phyloP scores from a whole-genome alignment of 1,140 invertebrate species.

The Triops longicaudatus region DNA sequence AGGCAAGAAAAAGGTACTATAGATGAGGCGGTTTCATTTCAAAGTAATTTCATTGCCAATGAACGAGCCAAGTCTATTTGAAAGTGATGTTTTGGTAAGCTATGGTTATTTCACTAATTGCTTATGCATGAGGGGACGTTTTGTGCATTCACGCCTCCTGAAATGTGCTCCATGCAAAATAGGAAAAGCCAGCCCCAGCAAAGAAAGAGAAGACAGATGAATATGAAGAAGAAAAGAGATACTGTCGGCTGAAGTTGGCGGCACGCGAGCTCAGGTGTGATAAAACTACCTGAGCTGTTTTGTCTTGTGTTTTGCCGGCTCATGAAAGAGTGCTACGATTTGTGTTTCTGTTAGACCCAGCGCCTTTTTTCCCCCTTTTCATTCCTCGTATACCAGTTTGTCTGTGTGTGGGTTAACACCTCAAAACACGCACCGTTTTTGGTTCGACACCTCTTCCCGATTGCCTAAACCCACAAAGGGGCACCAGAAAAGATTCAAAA shows the following conservation, averaged over 20 bases:
- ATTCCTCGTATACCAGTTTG: neutral
- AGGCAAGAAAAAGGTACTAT: neutral
- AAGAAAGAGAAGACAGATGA: neutral
- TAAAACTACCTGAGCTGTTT: conserved; percentile 3
- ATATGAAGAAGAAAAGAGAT: neutral
- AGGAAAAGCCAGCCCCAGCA: neutral
- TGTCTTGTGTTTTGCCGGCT: neutral
- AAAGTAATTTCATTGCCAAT: conserved; percentile 12
- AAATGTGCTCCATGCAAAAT: conserved; percentile 7
- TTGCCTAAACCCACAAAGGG: neutral
- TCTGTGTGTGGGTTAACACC: conserved; percentile 10
- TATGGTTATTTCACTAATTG: conserved; percentile 13
- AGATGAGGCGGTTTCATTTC: neutral
- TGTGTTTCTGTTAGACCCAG: neutral
- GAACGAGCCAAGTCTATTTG: neutral
- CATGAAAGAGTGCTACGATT: neutral
- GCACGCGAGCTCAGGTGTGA: conserved; percentile 13
- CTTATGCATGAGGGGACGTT: conserved; percentile 11
- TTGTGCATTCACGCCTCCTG: neutral
- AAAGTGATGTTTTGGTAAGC: conserved; percentile 3
- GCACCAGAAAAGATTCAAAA: no score
- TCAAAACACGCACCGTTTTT: neutral
- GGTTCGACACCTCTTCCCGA: neutral
- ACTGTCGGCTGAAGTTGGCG: conserved; percentile 2
- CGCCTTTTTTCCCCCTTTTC: no score